These are phyloP conservation scores for Invenusta paracnida DNA, from an alignment of 2,888 invertebrate species.

Conservation along the genomic window DNA sequence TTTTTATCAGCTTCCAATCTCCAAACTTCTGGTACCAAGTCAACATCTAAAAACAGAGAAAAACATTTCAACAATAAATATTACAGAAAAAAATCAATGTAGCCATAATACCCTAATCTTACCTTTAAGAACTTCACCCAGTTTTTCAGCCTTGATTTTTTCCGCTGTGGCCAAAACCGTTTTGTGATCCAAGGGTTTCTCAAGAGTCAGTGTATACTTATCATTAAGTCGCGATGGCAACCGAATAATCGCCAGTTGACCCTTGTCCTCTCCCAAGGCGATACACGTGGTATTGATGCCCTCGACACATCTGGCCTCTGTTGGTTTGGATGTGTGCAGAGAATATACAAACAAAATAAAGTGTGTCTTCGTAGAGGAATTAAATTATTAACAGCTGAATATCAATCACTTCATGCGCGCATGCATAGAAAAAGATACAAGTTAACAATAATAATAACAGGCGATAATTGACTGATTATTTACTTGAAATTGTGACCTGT, in stretches of 20 bases:
- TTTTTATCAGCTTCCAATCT: neutral
- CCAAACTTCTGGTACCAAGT: neutral
- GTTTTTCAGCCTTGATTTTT: neutral
- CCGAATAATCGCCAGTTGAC: neutral
- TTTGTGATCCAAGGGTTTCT: neutral
- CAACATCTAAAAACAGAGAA: neutral
- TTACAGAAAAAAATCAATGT: too few relatives aligned
- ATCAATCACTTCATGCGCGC: too few relatives aligned
- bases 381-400: too few relatives aligned
- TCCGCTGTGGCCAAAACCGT: neutral
- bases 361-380: too few relatives aligned
- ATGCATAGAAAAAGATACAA: too few relatives aligned
- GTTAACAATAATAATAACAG: too few relatives aligned
- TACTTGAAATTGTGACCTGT: neutral
- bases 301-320: neutral
- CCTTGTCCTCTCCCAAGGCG: neutral
- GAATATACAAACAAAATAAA: neutral
- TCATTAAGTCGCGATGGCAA: neutral
- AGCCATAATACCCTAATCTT: too few relatives aligned
- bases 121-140: neutral
- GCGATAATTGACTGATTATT: too few relatives aligned
- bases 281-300: slow-evolving; percentile 15
- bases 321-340: too few relatives aligned
- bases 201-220: neutral
- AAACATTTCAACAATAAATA: neutral